phyloP scores from a whole-genome alignment of 2,888 invertebrate species.

The Amphipoea oculea region DNA sequence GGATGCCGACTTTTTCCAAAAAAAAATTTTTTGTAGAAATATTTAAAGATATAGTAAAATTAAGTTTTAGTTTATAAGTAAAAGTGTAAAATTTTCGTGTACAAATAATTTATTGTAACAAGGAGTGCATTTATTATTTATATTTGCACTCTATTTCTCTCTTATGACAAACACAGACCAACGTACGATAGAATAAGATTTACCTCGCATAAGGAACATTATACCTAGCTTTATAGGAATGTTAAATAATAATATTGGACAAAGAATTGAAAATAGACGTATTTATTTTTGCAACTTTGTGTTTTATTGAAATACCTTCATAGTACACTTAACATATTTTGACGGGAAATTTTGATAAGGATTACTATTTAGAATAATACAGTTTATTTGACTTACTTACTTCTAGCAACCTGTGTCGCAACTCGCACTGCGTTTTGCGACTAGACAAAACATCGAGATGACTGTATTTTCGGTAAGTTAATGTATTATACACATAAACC shows the following conservation, averaged over 20 bases:
- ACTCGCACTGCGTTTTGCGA: not conserved
- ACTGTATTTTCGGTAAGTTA: not conserved
- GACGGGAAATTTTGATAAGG: not conserved
- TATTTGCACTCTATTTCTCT: slow-evolving; percentile 35
- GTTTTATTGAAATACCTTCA: slow-evolving; percentile 24
- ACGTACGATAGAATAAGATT: slow-evolving; percentile 21
- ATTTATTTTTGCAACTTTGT: slow-evolving; percentile 25
- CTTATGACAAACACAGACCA: slow-evolving; percentile 41
- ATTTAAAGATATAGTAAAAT: not conserved
- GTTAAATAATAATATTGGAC: slow-evolving; percentile 10
- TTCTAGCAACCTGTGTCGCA: not conserved
- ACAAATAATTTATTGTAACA: slow-evolving; percentile 23
- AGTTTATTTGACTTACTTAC: not conserved
- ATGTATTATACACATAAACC: not conserved
- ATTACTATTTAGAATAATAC: not conserved
- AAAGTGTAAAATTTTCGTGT: slow-evolving; percentile 1
- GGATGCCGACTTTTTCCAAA: not conserved
- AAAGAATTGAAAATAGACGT: slow-evolving; percentile 26
- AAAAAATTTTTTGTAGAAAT: not conserved
- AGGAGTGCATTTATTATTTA: slow-evolving; percentile 34
- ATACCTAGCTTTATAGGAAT: not conserved
- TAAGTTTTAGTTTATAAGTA: slow-evolving; percentile 13
- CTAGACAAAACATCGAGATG: not conserved
- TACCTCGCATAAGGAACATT: slow-evolving; percentile 23
- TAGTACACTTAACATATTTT: not conserved